A percentile compares a stretch with the other conserved stretches of the same genome.
These are phyloP conservation scores for Apamea epomidion DNA, from an alignment of 2,888 invertebrate genomes.

Conservation along the genomic window DNA sequence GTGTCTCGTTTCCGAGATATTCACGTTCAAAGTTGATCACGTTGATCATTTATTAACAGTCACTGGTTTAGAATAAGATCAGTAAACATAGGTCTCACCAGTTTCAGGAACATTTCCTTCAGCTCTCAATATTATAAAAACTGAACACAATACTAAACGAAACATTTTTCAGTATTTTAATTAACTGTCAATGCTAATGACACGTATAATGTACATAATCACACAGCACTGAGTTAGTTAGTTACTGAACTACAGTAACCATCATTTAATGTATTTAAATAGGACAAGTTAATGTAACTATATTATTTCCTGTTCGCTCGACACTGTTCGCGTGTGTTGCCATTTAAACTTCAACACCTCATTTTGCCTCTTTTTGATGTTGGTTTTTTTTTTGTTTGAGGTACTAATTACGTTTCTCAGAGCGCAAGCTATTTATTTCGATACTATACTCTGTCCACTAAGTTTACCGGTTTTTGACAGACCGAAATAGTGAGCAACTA, in stretches of 20 bases:
- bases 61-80: neutral
- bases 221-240: neutral
- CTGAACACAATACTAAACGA: neutral
- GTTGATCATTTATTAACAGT: neutral
- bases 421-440: neutral
- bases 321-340: neutral
- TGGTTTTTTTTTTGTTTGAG: neutral
- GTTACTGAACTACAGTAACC: neutral
- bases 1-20: no score
- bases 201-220: neutral
- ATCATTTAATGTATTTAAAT: neutral
- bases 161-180: conserved; percentile 2
- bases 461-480: no score
- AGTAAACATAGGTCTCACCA: conserved; percentile 2
- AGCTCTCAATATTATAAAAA: conserved; percentile 4
- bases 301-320: neutral
- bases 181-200: neutral
- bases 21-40: no score
- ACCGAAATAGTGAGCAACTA: no score
- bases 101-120: neutral
- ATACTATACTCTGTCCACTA: neutral
- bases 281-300: neutral
- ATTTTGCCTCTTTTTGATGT: neutral
- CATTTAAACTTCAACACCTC: neutral
- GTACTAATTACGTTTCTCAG: neutral